Evolutionary conservation across 2,797 vertebrate genomes (phyloP), one percentile per base, ranked within the genome.

Genomic region (Yasuhikotakia modesta): DNA sequence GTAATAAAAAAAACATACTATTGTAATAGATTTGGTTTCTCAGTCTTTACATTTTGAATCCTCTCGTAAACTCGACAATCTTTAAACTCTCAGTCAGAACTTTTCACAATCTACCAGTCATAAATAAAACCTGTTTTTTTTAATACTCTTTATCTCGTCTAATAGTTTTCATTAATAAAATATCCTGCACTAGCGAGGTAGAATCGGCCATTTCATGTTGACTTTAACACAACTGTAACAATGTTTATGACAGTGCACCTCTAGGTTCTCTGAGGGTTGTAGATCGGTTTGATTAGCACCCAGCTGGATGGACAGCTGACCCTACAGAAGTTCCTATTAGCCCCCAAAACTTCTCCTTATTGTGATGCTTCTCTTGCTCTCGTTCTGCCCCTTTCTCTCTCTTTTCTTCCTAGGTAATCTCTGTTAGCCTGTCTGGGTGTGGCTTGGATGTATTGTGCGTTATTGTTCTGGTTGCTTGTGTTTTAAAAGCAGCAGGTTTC

Each of bases 231-330:
- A 65, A 19, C 13, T 55, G 8, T 27, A 45, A 65, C 27, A 4
- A 27, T 27, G 27, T 2, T 2, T 65, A 39, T 74, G 7, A 6
- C 19, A 4, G 17, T 46, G n/a, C 60, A 50, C 39, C n/a, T 11
- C 10, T 10, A 7, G 39, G 39, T 11, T 24, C 43, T 35, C 2
- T 7, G 1, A 72, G 17, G n/a, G 32, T 14, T 22, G 14, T 43
- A 58, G 43, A 53, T 52, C 11, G 12, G 60, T 64, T 19, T 74
- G 72, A 78, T 78, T 78, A 78, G 76, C 64, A 53, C 19, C n/a
- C 55, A 50, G 76, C 61, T 79, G 72, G 73, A 75, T 70, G 50
- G 43, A 70, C 48, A 64, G 21, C 45, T 27, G 17, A 57, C 60
- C 76, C 60, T 64, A 2, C 64, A 71, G 58, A 71, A 43, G 6